Conservation (phyloP, 2,888 invertebrate species). For the Conistra vaccinii region DNA sequence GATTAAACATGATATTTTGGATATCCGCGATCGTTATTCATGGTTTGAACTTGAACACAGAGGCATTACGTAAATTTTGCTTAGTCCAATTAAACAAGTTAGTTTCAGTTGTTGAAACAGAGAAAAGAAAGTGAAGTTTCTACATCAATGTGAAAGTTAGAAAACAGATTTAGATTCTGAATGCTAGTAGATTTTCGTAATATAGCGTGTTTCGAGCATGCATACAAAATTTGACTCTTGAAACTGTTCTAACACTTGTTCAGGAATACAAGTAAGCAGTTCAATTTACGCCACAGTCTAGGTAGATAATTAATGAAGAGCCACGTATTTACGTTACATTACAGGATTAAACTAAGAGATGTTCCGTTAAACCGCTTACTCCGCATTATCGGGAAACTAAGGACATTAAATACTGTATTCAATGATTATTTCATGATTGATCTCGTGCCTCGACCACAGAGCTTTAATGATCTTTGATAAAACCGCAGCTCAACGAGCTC, state of each 20-base stretch:
- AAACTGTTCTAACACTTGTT: neutral
- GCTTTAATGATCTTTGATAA: constrained; percentile 47
- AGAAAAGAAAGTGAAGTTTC: neutral
- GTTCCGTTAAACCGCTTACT: neutral
- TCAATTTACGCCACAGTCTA: neutral
- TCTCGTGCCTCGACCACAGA: constrained; percentile 25
- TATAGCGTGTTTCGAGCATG: neutral
- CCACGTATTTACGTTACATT: constrained; percentile 1
- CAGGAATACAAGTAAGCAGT: neutral
- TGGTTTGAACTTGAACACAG: constrained; percentile 2
- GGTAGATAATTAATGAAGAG: neutral
- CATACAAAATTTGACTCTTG: neutral
- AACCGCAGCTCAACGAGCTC: constrained; percentile 38
- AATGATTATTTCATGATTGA: constrained; percentile 48
- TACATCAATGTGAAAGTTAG: neutral
- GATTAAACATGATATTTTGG: constrained; percentile 62
- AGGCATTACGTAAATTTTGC: neutral
- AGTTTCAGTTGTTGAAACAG: neutral
- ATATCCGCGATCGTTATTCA: constrained; percentile 38
- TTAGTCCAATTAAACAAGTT: neutral
- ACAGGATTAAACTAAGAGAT: neutral
- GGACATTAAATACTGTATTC: constrained; percentile 18
- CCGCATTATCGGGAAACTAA: constrained; percentile 8
- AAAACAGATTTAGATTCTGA: neutral
- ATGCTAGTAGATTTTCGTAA: neutral